Evolutionary conservation across 2,888 invertebrate species (phyloP).

Genomic region (Mimachlamys varia): DNA sequence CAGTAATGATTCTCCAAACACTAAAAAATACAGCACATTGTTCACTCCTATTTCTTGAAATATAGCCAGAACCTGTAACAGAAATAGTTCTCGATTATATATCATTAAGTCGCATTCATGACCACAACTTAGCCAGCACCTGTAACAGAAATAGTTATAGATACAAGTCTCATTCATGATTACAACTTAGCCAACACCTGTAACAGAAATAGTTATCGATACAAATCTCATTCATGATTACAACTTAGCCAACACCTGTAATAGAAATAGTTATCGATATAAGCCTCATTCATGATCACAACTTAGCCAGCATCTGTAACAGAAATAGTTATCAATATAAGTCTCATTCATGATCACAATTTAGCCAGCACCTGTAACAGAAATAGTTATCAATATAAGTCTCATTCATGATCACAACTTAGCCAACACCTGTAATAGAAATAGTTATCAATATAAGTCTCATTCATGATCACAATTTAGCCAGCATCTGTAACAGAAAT

Average conservation of each 20-base stretch:
- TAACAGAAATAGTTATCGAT: constrained; percentile 47
- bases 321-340: neutral
- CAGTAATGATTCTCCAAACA: constrained; percentile 84
- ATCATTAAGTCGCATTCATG: too few relatives aligned
- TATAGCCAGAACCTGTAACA: constrained; percentile 82
- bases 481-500: constrained; percentile 80
- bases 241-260: constrained; percentile 82
- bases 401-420: too few relatives aligned
- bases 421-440: constrained; percentile 81
- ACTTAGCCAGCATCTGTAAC: constrained; percentile 82
- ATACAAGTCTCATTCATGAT: too few relatives aligned
- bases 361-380: constrained; percentile 82
- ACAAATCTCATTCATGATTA: too few relatives aligned
- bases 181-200: constrained; percentile 83
- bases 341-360: too few relatives aligned
- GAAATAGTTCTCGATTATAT: neutral
- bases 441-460: too few relatives aligned
- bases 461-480: too few relatives aligned
- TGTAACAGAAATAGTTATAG: too few relatives aligned
- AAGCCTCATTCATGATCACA: too few relatives aligned
- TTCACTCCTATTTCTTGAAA: constrained; percentile 84
- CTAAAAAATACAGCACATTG: constrained; percentile 84
- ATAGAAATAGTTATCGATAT: constrained; percentile 40
- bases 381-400: neutral
- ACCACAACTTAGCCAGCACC: too few relatives aligned